These are phyloP conservation scores for Ophioninae sp. DNA, from an alignment of 2,888 invertebrate genomes.

Conservation along the genomic window DNA sequence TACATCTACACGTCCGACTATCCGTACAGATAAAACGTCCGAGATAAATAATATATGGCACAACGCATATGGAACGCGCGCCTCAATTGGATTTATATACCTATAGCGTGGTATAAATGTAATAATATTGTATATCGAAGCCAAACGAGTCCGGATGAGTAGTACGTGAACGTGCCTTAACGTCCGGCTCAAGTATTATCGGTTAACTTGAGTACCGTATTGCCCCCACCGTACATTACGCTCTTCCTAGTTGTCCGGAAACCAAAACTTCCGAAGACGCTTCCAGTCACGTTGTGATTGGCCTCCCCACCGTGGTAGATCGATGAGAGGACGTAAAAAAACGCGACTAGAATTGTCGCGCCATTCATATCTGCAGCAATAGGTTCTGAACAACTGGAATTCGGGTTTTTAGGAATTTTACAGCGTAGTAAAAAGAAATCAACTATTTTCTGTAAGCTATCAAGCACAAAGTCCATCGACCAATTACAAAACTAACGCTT, in stretches of 20 bases:
- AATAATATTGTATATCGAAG: constrained; percentile 71
- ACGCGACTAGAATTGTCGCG: neutral
- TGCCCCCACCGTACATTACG: constrained; percentile 15
- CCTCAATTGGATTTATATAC: constrained; percentile 1
- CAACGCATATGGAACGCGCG: constrained; percentile 10
- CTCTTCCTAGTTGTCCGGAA: constrained; percentile 20
- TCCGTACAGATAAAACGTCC: constrained; percentile 24
- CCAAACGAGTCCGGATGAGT: constrained; percentile 66
- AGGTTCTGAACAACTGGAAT: too few species aligned
- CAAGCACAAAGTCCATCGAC: too few species aligned
- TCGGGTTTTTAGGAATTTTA: too few species aligned
- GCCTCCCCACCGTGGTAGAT: neutral
- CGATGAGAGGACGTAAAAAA: neutral
- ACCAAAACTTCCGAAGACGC: constrained; percentile 22
- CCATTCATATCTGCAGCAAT: too few species aligned
- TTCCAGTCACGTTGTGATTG: neutral
- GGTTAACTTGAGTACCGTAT: constrained; percentile 54
- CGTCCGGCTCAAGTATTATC: constrained; percentile 70
- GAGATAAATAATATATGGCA: constrained; percentile 36
- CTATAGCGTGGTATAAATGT: constrained; percentile 49
- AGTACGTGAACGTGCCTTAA: constrained; percentile 68
- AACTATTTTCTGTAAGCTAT: too few species aligned
- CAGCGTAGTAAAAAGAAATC: too few species aligned
- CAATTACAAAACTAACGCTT: too few species aligned
- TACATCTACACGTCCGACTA: constrained; percentile 1